These are phyloP conservation scores for Parasteatoda tepidariorum DNA, from an alignment of 1,140 invertebrate species.

Conservation along the genomic window DNA sequence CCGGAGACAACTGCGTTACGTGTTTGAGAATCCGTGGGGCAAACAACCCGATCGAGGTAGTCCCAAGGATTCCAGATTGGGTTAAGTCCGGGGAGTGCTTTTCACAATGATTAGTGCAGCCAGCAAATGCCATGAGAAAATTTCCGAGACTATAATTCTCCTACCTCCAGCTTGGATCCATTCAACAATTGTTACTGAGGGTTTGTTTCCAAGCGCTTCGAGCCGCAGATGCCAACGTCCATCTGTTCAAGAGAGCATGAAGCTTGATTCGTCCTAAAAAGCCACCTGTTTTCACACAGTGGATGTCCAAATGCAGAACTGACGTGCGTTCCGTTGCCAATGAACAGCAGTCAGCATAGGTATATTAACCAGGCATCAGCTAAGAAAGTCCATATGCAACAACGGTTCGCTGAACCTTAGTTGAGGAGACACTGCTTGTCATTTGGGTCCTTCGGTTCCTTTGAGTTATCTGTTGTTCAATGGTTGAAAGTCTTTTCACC, in stretches of 20 bases:
- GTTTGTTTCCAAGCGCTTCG: background rate
- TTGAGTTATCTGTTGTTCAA: background rate
- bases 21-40: background rate
- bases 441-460: background rate
- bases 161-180: background rate
- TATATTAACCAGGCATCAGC: background rate
- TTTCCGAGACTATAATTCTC: background rate
- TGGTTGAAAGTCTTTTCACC: background rate
- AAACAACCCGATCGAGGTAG: background rate
- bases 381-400: background rate
- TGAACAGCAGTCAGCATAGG: background rate
- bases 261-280: slow-evolving; percentile 3
- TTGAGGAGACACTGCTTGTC: background rate
- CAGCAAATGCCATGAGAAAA: slow-evolving; percentile 4
- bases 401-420: background rate
- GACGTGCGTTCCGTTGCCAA: background rate
- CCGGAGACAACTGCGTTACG: background rate
- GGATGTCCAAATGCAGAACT: background rate
- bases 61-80: background rate
- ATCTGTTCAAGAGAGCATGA: background rate
- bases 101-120: background rate
- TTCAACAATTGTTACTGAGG: background rate
- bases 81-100: background rate
- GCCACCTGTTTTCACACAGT: background rate
- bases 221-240: background rate